Evolutionary conservation across 2,888 invertebrate species (phyloP).

Genomic region (Epirrhoe tristata): DNA sequence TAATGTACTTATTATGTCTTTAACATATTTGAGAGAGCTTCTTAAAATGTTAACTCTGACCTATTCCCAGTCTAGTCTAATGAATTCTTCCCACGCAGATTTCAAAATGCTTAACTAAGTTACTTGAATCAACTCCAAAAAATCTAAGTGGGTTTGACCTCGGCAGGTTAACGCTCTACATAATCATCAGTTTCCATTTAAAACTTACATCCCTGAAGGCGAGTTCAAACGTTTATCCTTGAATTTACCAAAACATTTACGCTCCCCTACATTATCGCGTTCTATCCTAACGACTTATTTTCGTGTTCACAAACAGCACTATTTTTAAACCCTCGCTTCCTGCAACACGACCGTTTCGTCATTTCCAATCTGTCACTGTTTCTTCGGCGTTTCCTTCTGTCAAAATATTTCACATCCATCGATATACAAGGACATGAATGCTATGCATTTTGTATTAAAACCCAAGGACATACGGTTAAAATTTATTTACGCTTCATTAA

Average conservation of each 20-base stretch:
- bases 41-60: background rate
- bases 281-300: slow-evolving; percentile 48
- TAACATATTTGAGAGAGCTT: background rate
- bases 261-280: slow-evolving; percentile 33
- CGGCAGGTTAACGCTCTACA: slow-evolving; percentile 14
- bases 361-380: slow-evolving; percentile 58
- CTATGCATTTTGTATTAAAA: slow-evolving; percentile 7
- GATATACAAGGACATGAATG: slow-evolving; percentile 4
- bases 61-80: background rate
- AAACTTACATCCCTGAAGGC: slow-evolving; percentile 5
- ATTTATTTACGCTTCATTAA: slow-evolving; percentile 13
- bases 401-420: slow-evolving; percentile 43
- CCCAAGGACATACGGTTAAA: slow-evolving; percentile 8
- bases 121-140: background rate
- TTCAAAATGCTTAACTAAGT: background rate
- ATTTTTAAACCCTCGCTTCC: slow-evolving; percentile 63
- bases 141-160: slow-evolving; percentile 10
- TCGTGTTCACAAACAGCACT: slow-evolving; percentile 45
- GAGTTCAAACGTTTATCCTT: slow-evolving; percentile 21
- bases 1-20: no score
- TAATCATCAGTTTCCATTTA: slow-evolving; percentile 8
- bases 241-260: slow-evolving; percentile 23
- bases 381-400: slow-evolving; percentile 51
- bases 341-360: slow-evolving; percentile 58
- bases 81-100: background rate